Percentiles rank a stretch among this genome's conserved stretches.
Conservation (phyloP, 2,797 vertebrate species). For the Tiaroga cobitis region DNA sequence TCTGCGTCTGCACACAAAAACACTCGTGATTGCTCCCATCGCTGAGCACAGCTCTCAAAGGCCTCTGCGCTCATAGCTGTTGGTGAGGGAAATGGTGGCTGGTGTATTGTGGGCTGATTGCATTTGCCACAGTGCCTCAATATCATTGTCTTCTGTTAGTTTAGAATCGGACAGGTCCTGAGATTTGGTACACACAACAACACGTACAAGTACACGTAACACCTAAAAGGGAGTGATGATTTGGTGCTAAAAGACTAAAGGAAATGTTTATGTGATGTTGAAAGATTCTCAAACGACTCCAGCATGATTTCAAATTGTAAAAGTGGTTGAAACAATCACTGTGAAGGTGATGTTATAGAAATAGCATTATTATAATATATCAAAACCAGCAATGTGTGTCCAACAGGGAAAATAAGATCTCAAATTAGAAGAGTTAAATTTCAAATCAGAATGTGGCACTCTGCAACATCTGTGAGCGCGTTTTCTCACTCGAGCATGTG, state of each 20-base stretch:
- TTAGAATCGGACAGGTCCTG: conserved; percentile 44
- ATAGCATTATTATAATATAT: not conserved
- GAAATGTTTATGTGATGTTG: not conserved
- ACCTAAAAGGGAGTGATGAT: not conserved
- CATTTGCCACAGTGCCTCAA: conserved; percentile 44
- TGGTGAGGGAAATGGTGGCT: conserved; percentile 51
- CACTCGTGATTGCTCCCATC: conserved; percentile 56
- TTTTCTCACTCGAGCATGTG: too few species aligned
- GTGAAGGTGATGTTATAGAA: conserved; percentile 16
- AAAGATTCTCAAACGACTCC: not conserved
- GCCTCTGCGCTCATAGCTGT: conserved; percentile 50
- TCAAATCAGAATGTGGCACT: not conserved
- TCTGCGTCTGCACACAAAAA: conserved; percentile 54
- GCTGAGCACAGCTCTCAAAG: conserved; percentile 57
- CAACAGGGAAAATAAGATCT: conserved; percentile 17
- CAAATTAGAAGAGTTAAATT: not conserved
- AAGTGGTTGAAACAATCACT: not conserved
- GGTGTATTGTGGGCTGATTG: conserved; percentile 56
- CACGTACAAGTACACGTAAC: not conserved
- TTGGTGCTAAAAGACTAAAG: not conserved
- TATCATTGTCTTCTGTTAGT: conserved; percentile 51
- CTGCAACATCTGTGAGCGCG: too few species aligned
- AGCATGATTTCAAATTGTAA: not conserved
- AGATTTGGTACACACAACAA: conserved; percentile 25
- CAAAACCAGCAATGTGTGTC: conserved; percentile 13